Evolutionary conservation across 1,140 invertebrate species (phyloP).

Genomic region (Bacillus rossius): DNA sequence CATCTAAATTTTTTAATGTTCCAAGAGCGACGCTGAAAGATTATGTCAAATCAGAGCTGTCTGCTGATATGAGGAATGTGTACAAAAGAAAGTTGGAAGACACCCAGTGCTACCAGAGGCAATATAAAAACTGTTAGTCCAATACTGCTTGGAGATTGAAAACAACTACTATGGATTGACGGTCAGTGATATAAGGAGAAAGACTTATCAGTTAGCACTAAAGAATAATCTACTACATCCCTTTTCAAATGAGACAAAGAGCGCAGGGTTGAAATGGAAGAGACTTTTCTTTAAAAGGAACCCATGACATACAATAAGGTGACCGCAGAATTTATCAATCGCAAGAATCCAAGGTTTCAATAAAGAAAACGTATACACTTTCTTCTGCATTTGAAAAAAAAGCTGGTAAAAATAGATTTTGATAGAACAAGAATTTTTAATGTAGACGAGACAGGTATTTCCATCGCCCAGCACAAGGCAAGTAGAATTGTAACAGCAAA

Average conservation of each 20-base stretch:
- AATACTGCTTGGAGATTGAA: conserved; percentile 25
- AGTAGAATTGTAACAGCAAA: conserved; percentile 10
- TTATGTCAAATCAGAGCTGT: neutral
- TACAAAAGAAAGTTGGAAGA: conserved; percentile 11
- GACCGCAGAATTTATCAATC: neutral
- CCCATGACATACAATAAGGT: neutral
- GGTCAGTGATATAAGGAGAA: conserved; percentile 18
- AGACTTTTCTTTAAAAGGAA: neutral
- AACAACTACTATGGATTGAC: conserved; percentile 24
- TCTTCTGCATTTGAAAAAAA: neutral
- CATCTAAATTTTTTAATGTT: conserved; percentile 1
- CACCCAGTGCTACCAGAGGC: conserved; percentile 22
- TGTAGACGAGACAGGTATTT: conserved; percentile 25
- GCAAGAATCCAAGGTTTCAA: neutral
- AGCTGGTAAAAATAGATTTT: conserved; percentile 21
- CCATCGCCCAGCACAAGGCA: conserved; percentile 19
- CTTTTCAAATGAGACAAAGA: neutral
- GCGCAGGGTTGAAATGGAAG: conserved; percentile 2
- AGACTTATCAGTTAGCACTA: conserved; percentile 28
- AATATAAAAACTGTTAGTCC: conserved; percentile 22
- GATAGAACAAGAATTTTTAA: conserved; percentile 27
- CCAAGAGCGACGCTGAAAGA: conserved; percentile 4
- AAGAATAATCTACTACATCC: conserved; percentile 20
- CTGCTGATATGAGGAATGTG: neutral
- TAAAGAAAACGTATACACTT: neutral